Evolutionary conservation across 2,888 invertebrate genomes (phyloP), one percentile per base, ranked within the genome.

Genomic region (Julus scandinavius): DNA sequence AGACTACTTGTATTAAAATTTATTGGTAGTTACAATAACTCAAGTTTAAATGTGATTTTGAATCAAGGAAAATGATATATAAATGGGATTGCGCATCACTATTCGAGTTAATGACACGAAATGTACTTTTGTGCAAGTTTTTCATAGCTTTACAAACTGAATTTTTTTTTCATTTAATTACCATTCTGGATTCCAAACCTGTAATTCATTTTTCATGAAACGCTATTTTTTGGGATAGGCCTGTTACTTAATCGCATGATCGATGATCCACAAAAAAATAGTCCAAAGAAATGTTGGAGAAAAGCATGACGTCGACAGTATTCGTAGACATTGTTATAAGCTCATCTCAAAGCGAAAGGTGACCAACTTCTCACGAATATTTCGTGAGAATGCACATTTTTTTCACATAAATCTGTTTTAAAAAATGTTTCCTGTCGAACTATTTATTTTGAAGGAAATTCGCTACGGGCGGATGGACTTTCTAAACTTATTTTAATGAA

Each of bases 331-430:
- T 72, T 72, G 72, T 72, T 72, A 29, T 29, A 29, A 11, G 72
- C 72, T 72, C 72, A 72, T 72, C 72, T 72, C 5, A 20, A 63
- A 63, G n/a, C 20, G 72, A 72, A 29, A 72, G 72, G 72, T 72
- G 72, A 72, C 72, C 72, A 72, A 72, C 72, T 72, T 72, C 72
- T 72, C 72, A 72, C 72, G 72, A 72, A 29, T 72, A 72, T 72
- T 29, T 29, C 72, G 72, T 72, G 20, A 72, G 72, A 72, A 29
- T 72, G 29, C 72, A 72, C 72, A 29, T 29, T 49, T 72, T 72
- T 29, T 72, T 29, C 2, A 29, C 72, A 29, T 20, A 29, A 72
- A 72, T n/a, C 1, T 15, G 29, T 13, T 29, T 29, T 2, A 72
- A 72, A 72, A 72, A 72, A 29, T 72, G 72, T 29, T 72, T 72